Evolutionary conservation across 2,113 vertebrate genomes (phyloP).

Genomic region (Podarcis raffonei): DNA sequence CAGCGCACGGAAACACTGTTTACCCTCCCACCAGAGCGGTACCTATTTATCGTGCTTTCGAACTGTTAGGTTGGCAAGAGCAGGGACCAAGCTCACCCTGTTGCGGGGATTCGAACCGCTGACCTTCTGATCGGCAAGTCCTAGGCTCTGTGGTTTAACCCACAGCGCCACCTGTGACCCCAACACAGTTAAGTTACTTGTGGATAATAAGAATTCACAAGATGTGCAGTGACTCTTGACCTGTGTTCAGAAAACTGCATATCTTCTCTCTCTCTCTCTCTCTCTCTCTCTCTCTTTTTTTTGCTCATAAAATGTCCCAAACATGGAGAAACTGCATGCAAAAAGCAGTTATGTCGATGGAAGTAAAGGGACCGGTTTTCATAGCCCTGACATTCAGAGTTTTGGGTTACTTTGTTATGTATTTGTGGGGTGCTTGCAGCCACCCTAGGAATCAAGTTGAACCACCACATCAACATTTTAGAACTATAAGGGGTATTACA

Average conservation of each 20-base stretch:
- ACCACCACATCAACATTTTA: not conserved
- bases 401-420: not conserved
- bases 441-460: not conserved
- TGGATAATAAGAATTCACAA: not conserved
- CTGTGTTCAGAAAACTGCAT: not conserved
- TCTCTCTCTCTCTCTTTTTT: not conserved
- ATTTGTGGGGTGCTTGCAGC: not conserved
- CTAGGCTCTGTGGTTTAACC: too few relatives aligned
- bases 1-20: too few relatives aligned
- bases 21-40: too few relatives aligned
- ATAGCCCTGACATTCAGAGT: not conserved
- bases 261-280: too few relatives aligned
- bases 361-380: not conserved
- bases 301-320: not conserved
- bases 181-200: not conserved
- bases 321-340: not conserved
- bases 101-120: too few relatives aligned
- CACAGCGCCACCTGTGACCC: too few relatives aligned
- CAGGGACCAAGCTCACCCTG: too few relatives aligned
- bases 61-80: too few relatives aligned
- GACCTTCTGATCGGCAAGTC: too few relatives aligned
- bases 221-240: not conserved
- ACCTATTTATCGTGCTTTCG: too few relatives aligned
- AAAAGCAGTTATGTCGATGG: not conserved
- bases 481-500: not conserved